phyloP scores from a whole-genome alignment of 2,888 invertebrate genomes.

The Melolontha melolontha region DNA sequence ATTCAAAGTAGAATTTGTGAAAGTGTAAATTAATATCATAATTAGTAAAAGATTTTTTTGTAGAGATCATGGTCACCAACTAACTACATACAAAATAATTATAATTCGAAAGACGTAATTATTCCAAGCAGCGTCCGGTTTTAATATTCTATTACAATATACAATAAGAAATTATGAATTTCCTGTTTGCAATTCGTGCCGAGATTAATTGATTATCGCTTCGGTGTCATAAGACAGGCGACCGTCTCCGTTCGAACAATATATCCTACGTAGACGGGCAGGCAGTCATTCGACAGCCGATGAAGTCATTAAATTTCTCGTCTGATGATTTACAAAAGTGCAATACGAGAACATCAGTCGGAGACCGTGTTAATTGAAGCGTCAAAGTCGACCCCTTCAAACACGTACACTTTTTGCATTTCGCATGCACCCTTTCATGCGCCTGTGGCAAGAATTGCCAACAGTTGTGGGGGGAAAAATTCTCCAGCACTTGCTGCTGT shows the following conservation, averaged over 20 bases:
- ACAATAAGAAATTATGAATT: slow-evolving; percentile 33
- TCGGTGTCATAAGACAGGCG: neutral
- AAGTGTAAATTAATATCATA: slow-evolving; percentile 18
- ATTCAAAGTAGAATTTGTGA: neutral
- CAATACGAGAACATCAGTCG: slow-evolving; percentile 1
- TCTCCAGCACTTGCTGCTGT: neutral
- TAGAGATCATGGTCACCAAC: slow-evolving; percentile 1
- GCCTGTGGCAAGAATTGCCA: slow-evolving; percentile 4
- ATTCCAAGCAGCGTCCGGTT: slow-evolving; percentile 32
- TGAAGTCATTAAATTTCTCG: slow-evolving; percentile 33
- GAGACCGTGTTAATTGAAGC: slow-evolving; percentile 21
- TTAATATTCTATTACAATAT: slow-evolving; percentile 31
- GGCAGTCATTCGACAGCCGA: neutral
- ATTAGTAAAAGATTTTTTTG: slow-evolving; percentile 7
- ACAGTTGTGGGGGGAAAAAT: neutral
- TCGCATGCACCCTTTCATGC: slow-evolving; percentile 6
- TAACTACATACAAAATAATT: neutral
- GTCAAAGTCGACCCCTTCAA: slow-evolving; percentile 13
- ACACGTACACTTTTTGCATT: slow-evolving; percentile 1
- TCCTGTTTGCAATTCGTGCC: slow-evolving; percentile 37
- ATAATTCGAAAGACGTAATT: slow-evolving; percentile 33
- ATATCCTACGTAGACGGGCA: neutral
- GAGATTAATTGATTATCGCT: slow-evolving; percentile 34
- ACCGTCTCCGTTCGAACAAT: slow-evolving; percentile 2
- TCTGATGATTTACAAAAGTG: slow-evolving; percentile 29